Base-by-base conservation (phyloP, 2,113 vertebrate genomes). In the Calyptommatus sinebrachiatus region DNA sequence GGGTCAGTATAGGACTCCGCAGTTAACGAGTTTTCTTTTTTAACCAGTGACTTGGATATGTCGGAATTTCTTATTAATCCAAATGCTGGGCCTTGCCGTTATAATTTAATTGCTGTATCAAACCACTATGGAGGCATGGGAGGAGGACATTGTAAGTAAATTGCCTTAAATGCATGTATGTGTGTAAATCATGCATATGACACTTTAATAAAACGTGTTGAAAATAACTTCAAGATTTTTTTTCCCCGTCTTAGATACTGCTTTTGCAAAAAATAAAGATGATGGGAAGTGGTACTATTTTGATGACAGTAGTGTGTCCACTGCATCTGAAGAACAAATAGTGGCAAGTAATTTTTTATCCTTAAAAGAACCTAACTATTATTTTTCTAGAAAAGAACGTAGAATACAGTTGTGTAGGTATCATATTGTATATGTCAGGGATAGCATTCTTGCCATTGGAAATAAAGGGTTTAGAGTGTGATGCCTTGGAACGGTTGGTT, bases 101-200 rank as follows among this genome's bases (percentile, higher is more conserved):
- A 99, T 80, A 97, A 99, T 90, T 95, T 99, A 92, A 99, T 99
- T 72, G 98, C 98, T 65, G 97, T 99, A n/a, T 99, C 98, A 86
- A 99, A 99, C 95, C 98, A 99, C 94, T 99, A 99, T 31, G 98
- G 98, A 89, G 98, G 98, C 78, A 98, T 99, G 98, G 98, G 98
- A 87, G 98, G 98, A 88, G 98, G 98, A 84, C 98, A 99, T 79
- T 99, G 98, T 99, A 95, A 98, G 98, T 96, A 85, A 68, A 5
- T 16, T 66, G 72, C 5, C 70, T 81, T 80, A 76, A 73, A 20
- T n/a, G 12, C 66, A 22, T 26, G 21, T 57, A 57, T 57, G 53
- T 57, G 14, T 50, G 35, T 41, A 41, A 41, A 41, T 41, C 35
- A 41, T 41, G 53, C 16, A 18, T 57, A 3, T 70, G 28, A n/a